These are phyloP conservation scores for Drosophila mettleri DNA, from an alignment of 2,888 invertebrate species.

Conservation along the genomic window DNA sequence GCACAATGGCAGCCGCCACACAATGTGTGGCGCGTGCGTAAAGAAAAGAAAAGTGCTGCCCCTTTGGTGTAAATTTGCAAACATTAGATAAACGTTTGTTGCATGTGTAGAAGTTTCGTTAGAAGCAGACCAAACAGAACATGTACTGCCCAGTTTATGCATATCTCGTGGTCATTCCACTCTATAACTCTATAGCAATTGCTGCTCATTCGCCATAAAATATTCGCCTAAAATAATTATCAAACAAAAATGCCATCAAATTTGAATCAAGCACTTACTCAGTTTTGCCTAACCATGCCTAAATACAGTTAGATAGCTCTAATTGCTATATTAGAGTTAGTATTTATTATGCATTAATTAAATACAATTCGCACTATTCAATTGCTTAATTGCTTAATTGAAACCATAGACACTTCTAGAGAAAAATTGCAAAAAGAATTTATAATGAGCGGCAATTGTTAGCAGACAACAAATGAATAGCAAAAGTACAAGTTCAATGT, in stretches of 20 bases:
- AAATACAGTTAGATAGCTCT: slow-evolving; percentile 6
- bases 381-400: slow-evolving; percentile 37
- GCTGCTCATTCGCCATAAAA: not conserved
- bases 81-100: no score
- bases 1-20: not conserved
- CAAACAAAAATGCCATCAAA: no score
- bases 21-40: not conserved
- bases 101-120: not conserved
- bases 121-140: no score
- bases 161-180: no score
- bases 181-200: no score
- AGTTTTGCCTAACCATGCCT: slow-evolving; percentile 6
- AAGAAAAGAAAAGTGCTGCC: slow-evolving; percentile 3
- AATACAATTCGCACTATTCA: slow-evolving; percentile 13
- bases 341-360: slow-evolving; percentile 4
- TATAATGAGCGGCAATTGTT: slow-evolving; percentile 42
- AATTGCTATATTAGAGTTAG: slow-evolving; percentile 10
- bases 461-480: slow-evolving; percentile 1
- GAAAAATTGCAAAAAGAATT: slow-evolving; percentile 17
- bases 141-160: no score
- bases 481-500: slow-evolving; percentile 40
- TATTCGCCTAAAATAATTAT: not conserved
- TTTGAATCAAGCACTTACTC: slow-evolving; percentile 2
- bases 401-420: slow-evolving; percentile 36
- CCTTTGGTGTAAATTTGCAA: not conserved